A percentile compares a stretch with the other conserved stretches of the same genome.
These are phyloP conservation scores for Andrena dorsata DNA, from an alignment of 2,888 invertebrate genomes.

Conservation along the genomic window DNA sequence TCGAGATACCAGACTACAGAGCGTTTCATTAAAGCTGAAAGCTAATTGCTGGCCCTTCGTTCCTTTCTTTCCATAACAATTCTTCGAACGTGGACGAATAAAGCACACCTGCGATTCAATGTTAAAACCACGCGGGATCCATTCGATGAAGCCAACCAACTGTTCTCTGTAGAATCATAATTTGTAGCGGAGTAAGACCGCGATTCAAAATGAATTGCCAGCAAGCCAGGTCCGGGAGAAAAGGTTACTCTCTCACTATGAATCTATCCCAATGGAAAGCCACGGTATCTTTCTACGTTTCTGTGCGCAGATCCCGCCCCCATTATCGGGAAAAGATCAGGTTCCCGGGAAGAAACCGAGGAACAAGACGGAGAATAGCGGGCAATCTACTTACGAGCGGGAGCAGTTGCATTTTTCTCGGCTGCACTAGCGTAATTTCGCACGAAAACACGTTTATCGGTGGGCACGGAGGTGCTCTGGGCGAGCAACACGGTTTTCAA, in stretches of 20 bases:
- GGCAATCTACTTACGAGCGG: constrained; percentile 53
- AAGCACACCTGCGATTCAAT: not conserved
- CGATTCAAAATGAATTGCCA: not conserved
- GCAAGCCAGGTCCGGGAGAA: not conserved
- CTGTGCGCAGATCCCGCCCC: not conserved
- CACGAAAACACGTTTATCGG: constrained; percentile 35
- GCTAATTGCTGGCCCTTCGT: not conserved
- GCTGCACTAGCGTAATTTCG: constrained; percentile 8
- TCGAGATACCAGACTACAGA: not conserved
- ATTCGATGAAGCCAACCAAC: not conserved
- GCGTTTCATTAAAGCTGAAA: not conserved
- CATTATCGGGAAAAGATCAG: not conserved
- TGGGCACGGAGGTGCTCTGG: constrained; percentile 38
- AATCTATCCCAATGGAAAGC: not conserved
- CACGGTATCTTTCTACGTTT: not conserved
- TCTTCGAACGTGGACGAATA: not conserved
- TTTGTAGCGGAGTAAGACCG: not conserved
- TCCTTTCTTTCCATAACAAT: not conserved
- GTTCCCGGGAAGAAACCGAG: not conserved
- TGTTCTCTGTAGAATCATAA: not conserved
- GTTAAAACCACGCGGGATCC: not conserved
- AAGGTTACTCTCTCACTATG: not conserved
- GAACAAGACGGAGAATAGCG: not conserved
- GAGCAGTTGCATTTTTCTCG: constrained; percentile 49
- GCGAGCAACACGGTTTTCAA: constrained; percentile 23